Base-by-base conservation (phyloP, 1,140 invertebrate genomes). In the Pseudomyrmex pallidus region DNA sequence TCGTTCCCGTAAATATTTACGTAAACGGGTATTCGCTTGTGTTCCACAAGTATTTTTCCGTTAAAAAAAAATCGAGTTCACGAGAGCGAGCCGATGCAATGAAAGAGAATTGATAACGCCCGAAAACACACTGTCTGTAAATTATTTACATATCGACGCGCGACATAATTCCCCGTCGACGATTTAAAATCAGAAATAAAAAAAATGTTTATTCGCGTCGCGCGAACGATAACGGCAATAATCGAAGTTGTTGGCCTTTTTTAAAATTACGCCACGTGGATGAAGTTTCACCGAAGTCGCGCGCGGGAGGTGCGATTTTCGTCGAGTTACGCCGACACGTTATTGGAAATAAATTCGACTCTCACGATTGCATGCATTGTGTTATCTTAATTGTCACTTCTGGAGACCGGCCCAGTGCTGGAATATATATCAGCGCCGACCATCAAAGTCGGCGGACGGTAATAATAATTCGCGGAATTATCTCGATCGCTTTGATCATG, bases 1-100 rank as follows among this genome's bases (percentile, higher is more conserved):
- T 35, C 35, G 70, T 54, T 1, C 9, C 46, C 61, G 20, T 22
- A 85, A 88, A 88, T 87, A 88, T 88, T 87, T 84, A 67, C 22
- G 7, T 77, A 77, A 67, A 54, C 10, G 15, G 2, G 4, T 85
- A 76, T 59, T 48, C 56, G 35, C 35, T 35, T 7, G 5, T 7
- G 35, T 35, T 35, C 35, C 5, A 35, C 5, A 35, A 35, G 5
- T 7, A 35, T 35, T 35, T 35, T 35, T 35, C 0, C 35, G 35
- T 35, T 1, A 7, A 35, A 35, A 35, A 35, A 35, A 35, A 35
- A 25, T 25, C 35, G 5, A 35, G 0, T 35, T 25, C 25, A 25
- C 5, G 5, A 35, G 35, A 35, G 5, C 35, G 35, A 35, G 0
- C 35, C 35, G 35, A 35, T 35, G 35, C n/a, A 3, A 35, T 66